A percentile compares a stretch with the other conserved stretches of the same genome.
Conservation (phyloP, 92 coral and sea anemone species). For the Palythoa heliodiscus region DNA sequence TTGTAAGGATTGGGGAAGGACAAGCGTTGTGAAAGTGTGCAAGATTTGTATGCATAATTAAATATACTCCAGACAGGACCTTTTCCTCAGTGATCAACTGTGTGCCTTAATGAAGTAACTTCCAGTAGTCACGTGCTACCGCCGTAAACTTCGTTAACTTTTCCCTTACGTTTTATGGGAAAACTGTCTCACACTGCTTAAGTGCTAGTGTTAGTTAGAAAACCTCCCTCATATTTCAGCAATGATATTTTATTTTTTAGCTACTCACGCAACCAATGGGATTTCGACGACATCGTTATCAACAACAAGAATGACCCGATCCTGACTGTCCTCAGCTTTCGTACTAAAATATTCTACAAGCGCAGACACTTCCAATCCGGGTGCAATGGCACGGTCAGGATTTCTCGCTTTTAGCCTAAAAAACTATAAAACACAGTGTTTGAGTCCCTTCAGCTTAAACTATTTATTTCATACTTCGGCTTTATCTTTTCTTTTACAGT, state of each 20-base stretch:
- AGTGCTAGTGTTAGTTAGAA: no score
- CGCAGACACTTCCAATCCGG: conserved; percentile 92
- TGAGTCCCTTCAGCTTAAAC: neutral
- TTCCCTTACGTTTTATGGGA: no score
- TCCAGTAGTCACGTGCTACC: no score
- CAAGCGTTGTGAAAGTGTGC: no score
- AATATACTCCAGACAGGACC: no score
- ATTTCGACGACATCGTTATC: conserved; percentile 96
- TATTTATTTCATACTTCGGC: no score
- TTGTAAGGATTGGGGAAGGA: no score
- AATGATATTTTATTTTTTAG: neutral
- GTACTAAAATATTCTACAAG: conserved; percentile 91
- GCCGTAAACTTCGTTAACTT: no score
- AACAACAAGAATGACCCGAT: conserved; percentile 86
- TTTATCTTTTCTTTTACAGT: neutral
- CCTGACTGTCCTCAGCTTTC: conserved; percentile 88
- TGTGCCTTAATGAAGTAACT: no score
- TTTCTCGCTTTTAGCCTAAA: conserved; percentile 88
- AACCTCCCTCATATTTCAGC: neutral
- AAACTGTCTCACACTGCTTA: no score
- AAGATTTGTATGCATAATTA: no score
- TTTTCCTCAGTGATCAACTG: no score
- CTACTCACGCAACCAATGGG: conserved; percentile 96
- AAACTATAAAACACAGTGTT: conserved; percentile 53
- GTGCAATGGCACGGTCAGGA: conserved; percentile 94